phyloP scores from a whole-genome alignment of 2,888 invertebrate species.

The Caenorhabditis sp. region DNA sequence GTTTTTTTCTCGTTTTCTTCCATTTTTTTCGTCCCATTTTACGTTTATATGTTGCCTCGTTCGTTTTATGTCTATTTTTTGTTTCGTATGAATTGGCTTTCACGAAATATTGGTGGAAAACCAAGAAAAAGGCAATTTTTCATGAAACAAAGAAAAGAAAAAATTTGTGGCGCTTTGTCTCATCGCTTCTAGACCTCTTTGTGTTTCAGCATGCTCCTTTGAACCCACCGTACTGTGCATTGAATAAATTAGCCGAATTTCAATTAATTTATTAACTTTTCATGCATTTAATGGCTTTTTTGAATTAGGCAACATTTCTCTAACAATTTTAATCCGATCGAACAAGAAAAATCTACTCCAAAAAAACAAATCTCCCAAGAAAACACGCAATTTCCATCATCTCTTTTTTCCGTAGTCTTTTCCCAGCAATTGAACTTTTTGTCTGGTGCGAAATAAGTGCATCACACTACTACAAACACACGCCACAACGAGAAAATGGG shows the following conservation, averaged over 20 bases:
- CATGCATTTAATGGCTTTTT: too few species aligned
- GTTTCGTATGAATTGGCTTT: not conserved
- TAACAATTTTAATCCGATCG: not conserved
- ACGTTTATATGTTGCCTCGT: not conserved
- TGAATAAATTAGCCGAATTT: too few species aligned
- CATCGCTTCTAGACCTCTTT: too few species aligned
- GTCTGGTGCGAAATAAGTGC: not conserved
- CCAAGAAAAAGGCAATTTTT: not conserved
- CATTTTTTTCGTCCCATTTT: not conserved
- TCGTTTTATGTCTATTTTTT: constrained; percentile 6
- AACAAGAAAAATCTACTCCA: not conserved
- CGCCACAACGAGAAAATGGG: constrained; percentile 3
- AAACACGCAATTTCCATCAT: constrained; percentile 2
- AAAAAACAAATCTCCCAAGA: not conserved
- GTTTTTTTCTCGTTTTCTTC: constrained; percentile 4
- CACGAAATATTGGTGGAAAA: not conserved
- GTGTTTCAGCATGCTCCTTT: too few species aligned
- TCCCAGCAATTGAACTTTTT: constrained; percentile 1
- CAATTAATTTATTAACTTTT: too few species aligned
- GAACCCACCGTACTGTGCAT: too few species aligned
- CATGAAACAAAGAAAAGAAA: not conserved
- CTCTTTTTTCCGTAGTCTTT: not conserved
- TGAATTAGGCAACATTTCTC: not conserved
- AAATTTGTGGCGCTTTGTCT: too few species aligned
- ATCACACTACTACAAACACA: not conserved